Evolutionary conservation across 1,140 invertebrate genomes (phyloP), one percentile per base, ranked within the genome.

Genomic region (Pissodes strobi): DNA sequence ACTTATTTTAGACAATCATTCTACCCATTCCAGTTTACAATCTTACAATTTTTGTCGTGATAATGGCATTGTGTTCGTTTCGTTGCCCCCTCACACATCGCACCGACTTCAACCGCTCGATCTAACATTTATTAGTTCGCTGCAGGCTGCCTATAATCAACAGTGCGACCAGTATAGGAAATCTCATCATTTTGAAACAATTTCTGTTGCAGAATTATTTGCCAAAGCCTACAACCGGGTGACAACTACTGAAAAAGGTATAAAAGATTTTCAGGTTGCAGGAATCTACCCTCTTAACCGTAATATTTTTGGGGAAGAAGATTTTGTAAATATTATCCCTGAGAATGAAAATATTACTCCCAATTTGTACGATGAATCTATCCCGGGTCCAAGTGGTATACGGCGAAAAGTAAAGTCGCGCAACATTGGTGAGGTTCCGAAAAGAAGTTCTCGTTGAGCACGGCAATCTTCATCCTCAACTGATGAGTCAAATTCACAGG

Each of bases 141-240:
- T 9, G 62, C 39, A 30, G n/a, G n/a, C n/a, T n/a, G n/a, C n/a
- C n/a, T 64, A 57, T 39, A 45, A 27, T 19, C 2, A 48, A 39
- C 19, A 58, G 38, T 58, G 62, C 23, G 30, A 34, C n/a, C 17
- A 41, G 5, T 43, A 43, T 43, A 27, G 22, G 57, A 60, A 60
- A 38, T 27, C 61, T 19, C 51, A 52, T 22, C 22, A 64, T 34
- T 57, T 25, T 12, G 39, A 45, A 34, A 55, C 56, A 34, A 64
- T 43, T 58, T 25, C 2, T 13, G 45, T 57, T 37, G 52, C 61
- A 25, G 51, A 57, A 43, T 37, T 64, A 46, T 57, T 64, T 21
- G 17, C 3, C 6, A 64, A 57, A 8, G 61, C 61, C 17, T 64
- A 64, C 27, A 57, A 56, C 25, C 43, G 49, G 39, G 41, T 64